Base-by-base conservation (phyloP, 2,888 invertebrate genomes). In the Dicyrtoma fusca region DNA sequence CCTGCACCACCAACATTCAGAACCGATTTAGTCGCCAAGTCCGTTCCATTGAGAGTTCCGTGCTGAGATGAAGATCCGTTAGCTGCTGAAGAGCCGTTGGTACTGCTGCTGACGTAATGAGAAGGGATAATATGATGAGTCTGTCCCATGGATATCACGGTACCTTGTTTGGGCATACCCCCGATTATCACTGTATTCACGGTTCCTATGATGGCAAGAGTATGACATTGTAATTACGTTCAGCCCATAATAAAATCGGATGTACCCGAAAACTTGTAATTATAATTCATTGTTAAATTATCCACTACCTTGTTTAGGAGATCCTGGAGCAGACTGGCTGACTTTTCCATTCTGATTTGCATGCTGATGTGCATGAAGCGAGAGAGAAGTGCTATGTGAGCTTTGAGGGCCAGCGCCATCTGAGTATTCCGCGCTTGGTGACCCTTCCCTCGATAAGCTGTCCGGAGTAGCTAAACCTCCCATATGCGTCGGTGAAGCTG, bases 401-500 rank as follows among this genome's bases (percentile, higher is more conserved):
- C 44, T 65, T 14, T 59, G 53, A 14, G 63, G 55, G 17, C 61
- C 59, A 17, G 71, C 87, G 82, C 81, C 88, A 82, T 84, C 86
- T 81, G 84, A 84, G 66, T 89, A 87, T 83, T 92, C 92, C 76
- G 93, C 92, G 79, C 91, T 90, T 0, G 97, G 97, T 73, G 96
- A 95, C 82, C 93, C 92, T 86, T 97, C 97, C 80, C 96, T 88
- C 45, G 95, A 96, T 79, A 94, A 85, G 79, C 88, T 88, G 83
- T 94, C 93, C 13, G 94, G 93, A 75, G 93, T 94, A 84, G 92
- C 90, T 80, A 93, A 86, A 59, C 92, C 94, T 66, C 92, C 92
- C 83, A 94, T 91, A 82, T 96, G 95, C 82, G 92, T 95, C 76
- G 96, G 97, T 49, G 95, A 95, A 73, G 95, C 93, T 49, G 96